phyloP scores from a whole-genome alignment of 2,113 vertebrate genomes.

The Bostrychus sinensis region DNA sequence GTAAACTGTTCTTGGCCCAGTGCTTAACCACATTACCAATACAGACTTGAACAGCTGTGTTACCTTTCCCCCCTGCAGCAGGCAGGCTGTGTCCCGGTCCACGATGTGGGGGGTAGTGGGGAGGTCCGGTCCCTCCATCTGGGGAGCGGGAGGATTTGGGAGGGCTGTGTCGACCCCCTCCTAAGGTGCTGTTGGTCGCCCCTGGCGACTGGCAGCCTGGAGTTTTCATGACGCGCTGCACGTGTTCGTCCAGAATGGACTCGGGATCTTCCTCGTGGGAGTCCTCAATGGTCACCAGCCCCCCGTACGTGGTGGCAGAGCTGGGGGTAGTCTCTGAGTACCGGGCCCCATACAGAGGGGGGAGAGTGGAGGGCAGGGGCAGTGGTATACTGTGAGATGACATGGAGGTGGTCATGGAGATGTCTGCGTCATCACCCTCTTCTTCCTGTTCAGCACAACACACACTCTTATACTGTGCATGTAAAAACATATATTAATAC shows the following conservation, averaged over 20 bases:
- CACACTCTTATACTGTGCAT: background rate
- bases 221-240: slow-evolving; percentile 92
- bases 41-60: background rate
- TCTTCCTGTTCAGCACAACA: slow-evolving; percentile 83
- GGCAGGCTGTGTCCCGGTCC: slow-evolving; percentile 61
- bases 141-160: slow-evolving; percentile 87
- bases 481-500: no score
- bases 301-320: slow-evolving; percentile 72
- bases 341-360: slow-evolving; percentile 85
- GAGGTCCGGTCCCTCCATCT: slow-evolving; percentile 76
- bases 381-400: slow-evolving; percentile 85
- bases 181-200: slow-evolving; percentile 75
- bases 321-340: slow-evolving; percentile 84
- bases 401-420: slow-evolving; percentile 80
- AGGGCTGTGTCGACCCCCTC: slow-evolving; percentile 84
- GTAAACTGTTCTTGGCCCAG: no score
- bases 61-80: slow-evolving; percentile 69
- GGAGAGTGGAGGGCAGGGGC: slow-evolving; percentile 72
- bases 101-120: slow-evolving; percentile 73
- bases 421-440: slow-evolving; percentile 90
- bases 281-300: slow-evolving; percentile 84
- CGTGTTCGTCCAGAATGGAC: slow-evolving; percentile 92
- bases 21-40: no score
- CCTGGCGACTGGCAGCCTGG: slow-evolving; percentile 93
- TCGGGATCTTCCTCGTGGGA: slow-evolving; percentile 90